phyloP scores from a whole-genome alignment of 2,888 invertebrate genomes.

The Chouioia cunea region DNA sequence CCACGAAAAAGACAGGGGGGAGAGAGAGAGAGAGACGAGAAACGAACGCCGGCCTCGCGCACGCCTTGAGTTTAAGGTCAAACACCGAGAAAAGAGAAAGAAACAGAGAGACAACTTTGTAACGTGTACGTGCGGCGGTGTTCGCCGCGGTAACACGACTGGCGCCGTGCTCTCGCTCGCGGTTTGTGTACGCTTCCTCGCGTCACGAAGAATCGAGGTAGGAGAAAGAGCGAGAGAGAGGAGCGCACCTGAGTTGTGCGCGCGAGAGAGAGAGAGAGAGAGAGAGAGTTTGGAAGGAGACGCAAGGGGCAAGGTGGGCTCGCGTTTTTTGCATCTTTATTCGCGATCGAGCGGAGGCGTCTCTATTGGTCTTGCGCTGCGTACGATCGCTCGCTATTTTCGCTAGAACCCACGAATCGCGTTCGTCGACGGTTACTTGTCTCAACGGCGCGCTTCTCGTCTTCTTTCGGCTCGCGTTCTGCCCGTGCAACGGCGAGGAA shows the following conservation, averaged over 20 bases:
- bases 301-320: no score
- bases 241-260: background rate
- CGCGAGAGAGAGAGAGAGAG: background rate
- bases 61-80: constrained; percentile 21
- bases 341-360: no score
- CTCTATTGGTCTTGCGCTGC: no score
- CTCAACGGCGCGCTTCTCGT: no score
- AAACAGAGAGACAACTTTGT: no score
- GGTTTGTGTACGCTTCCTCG: background rate
- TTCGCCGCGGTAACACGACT: constrained; percentile 30
- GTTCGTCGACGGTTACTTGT: no score
- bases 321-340: no score
- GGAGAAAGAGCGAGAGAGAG: background rate
- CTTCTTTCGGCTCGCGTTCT: no score
- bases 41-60: constrained; percentile 12
- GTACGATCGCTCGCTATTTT: no score
- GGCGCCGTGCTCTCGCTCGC: background rate
- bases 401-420: no score
- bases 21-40: background rate
- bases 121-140: background rate
- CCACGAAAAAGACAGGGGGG: background rate
- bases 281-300: constrained; percentile 12
- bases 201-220: background rate
- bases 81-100: background rate
- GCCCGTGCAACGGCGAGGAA: no score